phyloP scores from a whole-genome alignment of 2,113 vertebrate species.

The Gambusia holbrooki region DNA sequence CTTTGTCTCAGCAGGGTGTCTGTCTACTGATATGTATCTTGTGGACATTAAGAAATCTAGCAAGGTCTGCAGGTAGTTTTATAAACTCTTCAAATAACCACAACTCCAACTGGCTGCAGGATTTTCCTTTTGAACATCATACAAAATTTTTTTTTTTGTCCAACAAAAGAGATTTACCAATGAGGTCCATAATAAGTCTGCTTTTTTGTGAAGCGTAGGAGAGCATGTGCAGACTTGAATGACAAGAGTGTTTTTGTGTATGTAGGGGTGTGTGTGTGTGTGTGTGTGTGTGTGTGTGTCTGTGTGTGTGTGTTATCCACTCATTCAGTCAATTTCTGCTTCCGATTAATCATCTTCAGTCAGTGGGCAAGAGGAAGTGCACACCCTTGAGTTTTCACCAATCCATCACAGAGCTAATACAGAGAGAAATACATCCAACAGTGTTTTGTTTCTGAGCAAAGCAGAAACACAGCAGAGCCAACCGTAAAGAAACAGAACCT shows the following conservation, averaged over 20 bases:
- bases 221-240: background rate
- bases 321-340: too few relatives aligned
- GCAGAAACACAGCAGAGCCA: too few relatives aligned
- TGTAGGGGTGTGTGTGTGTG: too few relatives aligned
- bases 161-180: conserved; percentile 1
- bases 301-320: too few relatives aligned
- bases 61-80: background rate
- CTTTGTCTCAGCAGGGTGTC: conserved; percentile 12
- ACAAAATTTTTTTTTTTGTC: background rate
- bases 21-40: conserved; percentile 5
- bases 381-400: too few relatives aligned
- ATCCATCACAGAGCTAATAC: too few relatives aligned
- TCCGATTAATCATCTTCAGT: too few relatives aligned
- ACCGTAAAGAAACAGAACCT: too few relatives aligned
- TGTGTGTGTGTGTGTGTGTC: too few relatives aligned
- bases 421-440: too few relatives aligned
- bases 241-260: background rate
- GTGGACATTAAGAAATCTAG: background rate
- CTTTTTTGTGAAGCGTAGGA: background rate
- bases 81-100: conserved; percentile 1
- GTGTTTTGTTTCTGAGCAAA: too few relatives aligned
- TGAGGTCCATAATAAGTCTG: background rate
- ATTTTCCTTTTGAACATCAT: conserved; percentile 2
- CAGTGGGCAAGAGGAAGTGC: too few relatives aligned
- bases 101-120: background rate